A percentile compares a stretch with the other conserved stretches of the same genome.
phyloP scores from a whole-genome alignment of 2,888 invertebrate genomes.

The Gastracanthus pulcherrimus region DNA sequence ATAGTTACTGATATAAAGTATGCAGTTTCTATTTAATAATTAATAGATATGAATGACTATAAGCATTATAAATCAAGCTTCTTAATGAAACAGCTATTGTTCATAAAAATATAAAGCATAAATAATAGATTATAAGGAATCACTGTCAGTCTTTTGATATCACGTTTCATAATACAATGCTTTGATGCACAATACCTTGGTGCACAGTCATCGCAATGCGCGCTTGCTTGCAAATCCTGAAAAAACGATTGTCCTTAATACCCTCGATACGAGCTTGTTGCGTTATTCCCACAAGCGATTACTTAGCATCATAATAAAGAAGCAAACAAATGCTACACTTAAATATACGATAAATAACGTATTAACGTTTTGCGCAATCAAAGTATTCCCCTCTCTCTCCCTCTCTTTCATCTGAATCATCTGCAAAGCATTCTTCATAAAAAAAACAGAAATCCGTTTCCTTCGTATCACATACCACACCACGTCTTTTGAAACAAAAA shows the following conservation, averaged over 20 bases:
- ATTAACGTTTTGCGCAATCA: constrained; percentile 12
- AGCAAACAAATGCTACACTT: constrained; percentile 27
- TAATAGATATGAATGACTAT: too few relatives aligned
- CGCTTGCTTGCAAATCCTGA: constrained; percentile 36
- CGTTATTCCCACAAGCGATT: constrained; percentile 26
- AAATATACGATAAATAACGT: constrained; percentile 39
- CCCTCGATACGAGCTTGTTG: not conserved
- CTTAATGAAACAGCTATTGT: constrained; percentile 6
- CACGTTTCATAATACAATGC: not conserved
- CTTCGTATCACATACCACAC: too few relatives aligned
- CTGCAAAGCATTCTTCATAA: not conserved
- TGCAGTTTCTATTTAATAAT: not conserved
- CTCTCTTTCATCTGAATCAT: constrained; percentile 8
- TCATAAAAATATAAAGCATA: constrained; percentile 37
- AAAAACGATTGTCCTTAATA: constrained; percentile 43
- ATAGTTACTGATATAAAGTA: not conserved
- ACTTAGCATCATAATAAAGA: constrained; percentile 45
- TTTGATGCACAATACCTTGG: not conserved
- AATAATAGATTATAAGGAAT: constrained; percentile 34
- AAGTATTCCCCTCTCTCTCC: not conserved
- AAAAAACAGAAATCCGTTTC: not conserved
- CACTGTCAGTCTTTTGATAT: not conserved
- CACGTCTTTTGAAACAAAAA: too few relatives aligned
- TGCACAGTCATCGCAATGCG: not conserved
- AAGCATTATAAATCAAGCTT: constrained; percentile 12